Conservation (phyloP, 2,113 vertebrate genomes). For the Nansenia antarctica region DNA sequence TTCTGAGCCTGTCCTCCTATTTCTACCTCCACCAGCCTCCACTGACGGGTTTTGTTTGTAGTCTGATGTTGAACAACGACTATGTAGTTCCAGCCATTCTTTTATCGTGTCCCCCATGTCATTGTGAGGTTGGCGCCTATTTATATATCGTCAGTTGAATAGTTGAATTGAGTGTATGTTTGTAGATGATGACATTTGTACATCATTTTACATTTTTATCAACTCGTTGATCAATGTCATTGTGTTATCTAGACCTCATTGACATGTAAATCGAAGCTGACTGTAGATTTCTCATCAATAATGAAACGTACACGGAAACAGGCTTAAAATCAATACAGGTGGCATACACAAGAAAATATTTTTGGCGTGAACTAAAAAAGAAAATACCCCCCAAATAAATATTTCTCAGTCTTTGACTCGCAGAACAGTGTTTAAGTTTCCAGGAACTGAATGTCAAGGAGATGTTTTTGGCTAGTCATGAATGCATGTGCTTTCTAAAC, state of each 20-base stretch:
- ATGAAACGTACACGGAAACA: background rate
- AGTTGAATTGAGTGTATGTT: too few species aligned
- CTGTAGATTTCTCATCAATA: background rate
- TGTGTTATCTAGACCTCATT: too few species aligned
- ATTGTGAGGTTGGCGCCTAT: too few species aligned
- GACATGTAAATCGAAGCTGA: background rate
- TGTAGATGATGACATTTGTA: background rate
- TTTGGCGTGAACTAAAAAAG: too few species aligned
- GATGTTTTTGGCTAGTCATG: background rate
- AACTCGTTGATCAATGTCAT: background rate
- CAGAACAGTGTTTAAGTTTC: background rate
- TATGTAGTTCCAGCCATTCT: too few species aligned
- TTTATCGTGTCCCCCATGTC: too few species aligned
- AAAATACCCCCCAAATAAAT: too few species aligned
- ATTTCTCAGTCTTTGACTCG: background rate
- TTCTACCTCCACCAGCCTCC: too few species aligned
- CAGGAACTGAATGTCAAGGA: slow-evolving; percentile 3
- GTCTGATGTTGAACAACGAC: too few species aligned
- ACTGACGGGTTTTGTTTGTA: too few species aligned
- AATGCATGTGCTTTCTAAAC: background rate
- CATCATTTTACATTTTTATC: background rate
- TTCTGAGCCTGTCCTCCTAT: too few species aligned
- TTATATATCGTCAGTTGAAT: background rate
- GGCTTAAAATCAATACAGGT: background rate
- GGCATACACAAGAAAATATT: background rate